Evolutionary conservation across 2,888 invertebrate species (phyloP).

Genomic region (Lithodes maja): DNA sequence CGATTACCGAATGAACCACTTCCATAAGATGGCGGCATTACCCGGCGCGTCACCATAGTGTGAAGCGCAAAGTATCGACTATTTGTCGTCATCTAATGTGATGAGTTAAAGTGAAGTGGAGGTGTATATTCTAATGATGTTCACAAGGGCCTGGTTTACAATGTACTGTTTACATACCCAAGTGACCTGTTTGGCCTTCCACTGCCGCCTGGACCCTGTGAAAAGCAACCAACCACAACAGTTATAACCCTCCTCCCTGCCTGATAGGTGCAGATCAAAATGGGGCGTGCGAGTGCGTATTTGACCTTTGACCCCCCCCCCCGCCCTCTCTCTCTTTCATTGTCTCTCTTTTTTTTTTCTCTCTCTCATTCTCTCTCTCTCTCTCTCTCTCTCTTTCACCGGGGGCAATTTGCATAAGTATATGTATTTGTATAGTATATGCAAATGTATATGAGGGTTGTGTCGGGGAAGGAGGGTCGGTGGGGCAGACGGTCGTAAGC

Average conservation of each 20-base stretch:
- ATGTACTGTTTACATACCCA: no score
- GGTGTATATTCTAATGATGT: no score
- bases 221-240: neutral
- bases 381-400: constrained; percentile 23
- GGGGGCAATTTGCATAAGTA: constrained; percentile 33
- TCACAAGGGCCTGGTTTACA: no score
- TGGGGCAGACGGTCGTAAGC: neutral
- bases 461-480: neutral
- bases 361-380: constrained; percentile 11
- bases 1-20: no score
- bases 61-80: no score
- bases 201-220: neutral
- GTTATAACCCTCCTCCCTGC: neutral
- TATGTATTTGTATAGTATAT: constrained; percentile 49
- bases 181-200: neutral
- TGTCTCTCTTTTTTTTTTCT: neutral
- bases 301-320: constrained; percentile 17
- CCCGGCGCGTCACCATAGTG: no score
- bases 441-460: constrained; percentile 30
- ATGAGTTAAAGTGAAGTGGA: no score
- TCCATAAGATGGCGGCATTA: no score
- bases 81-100: no score
- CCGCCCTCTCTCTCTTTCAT: neutral
- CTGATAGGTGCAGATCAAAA: no score
- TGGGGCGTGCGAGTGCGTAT: no score